Evolutionary conservation across 1,140 invertebrate species (phyloP), one percentile per base, ranked within the genome.

Genomic region (Papilio dardanus): DNA sequence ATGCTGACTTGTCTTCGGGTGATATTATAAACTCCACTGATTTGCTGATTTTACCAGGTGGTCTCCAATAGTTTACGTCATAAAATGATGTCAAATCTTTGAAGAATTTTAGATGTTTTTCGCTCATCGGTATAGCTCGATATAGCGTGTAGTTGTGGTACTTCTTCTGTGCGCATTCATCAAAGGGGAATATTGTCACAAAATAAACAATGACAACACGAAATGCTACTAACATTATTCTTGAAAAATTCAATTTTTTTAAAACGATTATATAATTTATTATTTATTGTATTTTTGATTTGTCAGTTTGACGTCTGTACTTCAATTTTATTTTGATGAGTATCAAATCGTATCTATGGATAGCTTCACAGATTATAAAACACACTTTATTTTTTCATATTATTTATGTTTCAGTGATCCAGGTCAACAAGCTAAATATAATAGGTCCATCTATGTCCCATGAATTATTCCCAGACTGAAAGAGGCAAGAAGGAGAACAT

Each of bases 141-240:
- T 78, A 89, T 7, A 91, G 74, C 1, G 86, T 85, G n/a, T 87
- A 87, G 33, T 89, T 89, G 24, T 81, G 1, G 67, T 89, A 91
- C 35, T 80, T 87, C 71, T 79, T 88, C 67, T 83, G 65, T 5
- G 40, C 1, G 40, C 80, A 83, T 42, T 54, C 33, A 71, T 73
- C 24, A 31, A 54, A 67, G 69, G 62, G 74, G 75, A 33, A 67
- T 8, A 62, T 69, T 3, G 40, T 40, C 33, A 78, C 30, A 10
- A 81, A 19, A 8, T 78, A 69, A 65, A 75, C 58, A 24, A 75
- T 73, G 31, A 54, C 30, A 33, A 33, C 7, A 10, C 30, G 31
- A 16, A 46, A 19, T n/a, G 42, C 46, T 46, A 54, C 58, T 73
- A 54, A 73, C 24, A 31, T 31, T 31, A 71, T 37, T 37, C 2